A percentile compares a stretch with the other conserved stretches of the same genome.
phyloP scores from a whole-genome alignment of 2,797 vertebrate genomes.

The Malacoraja senta region DNA sequence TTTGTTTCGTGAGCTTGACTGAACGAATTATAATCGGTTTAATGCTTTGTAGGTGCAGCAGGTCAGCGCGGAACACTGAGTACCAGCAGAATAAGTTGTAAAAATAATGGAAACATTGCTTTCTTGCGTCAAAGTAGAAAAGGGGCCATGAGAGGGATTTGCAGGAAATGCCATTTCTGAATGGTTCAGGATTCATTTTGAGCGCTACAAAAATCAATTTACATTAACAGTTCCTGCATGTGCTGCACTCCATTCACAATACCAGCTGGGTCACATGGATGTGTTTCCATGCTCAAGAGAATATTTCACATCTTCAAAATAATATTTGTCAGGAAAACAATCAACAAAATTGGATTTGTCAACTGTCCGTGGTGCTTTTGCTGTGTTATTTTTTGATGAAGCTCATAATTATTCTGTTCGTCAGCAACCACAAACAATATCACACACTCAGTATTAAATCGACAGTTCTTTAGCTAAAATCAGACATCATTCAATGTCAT shows the following conservation, averaged over 20 bases:
- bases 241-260: constrained; percentile 12
- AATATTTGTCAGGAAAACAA: not conserved
- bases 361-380: not conserved
- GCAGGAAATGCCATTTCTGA: constrained; percentile 15
- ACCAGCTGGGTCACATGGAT: not conserved
- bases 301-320: not conserved
- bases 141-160: constrained; percentile 20
- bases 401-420: not conserved
- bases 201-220: constrained; percentile 20
- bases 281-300: constrained; percentile 1
- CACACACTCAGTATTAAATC: not conserved
- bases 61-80: constrained; percentile 1
- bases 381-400: not conserved
- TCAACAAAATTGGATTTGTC: too few species aligned
- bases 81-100: not conserved
- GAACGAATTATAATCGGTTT: not conserved
- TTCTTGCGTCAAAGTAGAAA: not conserved
- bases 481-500: not conserved
- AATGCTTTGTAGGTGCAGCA: not conserved
- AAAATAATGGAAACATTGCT: constrained; percentile 7
- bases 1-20: not conserved
- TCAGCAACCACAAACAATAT: not conserved
- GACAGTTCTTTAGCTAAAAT: not conserved
- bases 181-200: constrained; percentile 11
- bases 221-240: not conserved